A percentile compares a stretch with the other conserved stretches of the same genome.
phyloP scores from a whole-genome alignment of 2,888 invertebrate species.

The Dysmachus trigonus region DNA sequence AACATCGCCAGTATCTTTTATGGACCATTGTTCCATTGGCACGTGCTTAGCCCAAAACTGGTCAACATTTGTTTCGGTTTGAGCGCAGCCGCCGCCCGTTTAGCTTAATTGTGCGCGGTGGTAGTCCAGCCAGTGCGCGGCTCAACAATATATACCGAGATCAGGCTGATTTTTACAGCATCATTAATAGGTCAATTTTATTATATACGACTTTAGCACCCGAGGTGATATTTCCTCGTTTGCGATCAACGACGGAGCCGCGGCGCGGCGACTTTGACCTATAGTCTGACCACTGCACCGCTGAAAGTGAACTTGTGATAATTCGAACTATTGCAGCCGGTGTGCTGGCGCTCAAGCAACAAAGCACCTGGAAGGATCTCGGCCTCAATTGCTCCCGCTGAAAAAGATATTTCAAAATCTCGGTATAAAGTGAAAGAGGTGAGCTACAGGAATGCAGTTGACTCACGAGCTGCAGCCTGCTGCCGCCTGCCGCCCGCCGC shows the following conservation, averaged over 20 bases:
- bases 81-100: background rate
- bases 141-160: background rate
- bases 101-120: constrained; percentile 10
- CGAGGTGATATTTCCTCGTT: constrained; percentile 28
- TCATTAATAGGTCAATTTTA: constrained; percentile 25
- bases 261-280: constrained; percentile 25
- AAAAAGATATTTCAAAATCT: background rate
- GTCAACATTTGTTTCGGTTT: constrained; percentile 5
- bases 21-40: constrained; percentile 28
- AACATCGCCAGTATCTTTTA: constrained; percentile 27
- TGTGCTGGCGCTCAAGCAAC: background rate
- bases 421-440: background rate
- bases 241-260: background rate
- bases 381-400: background rate
- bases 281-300: background rate
- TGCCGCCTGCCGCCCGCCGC: background rate
- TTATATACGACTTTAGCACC: constrained; percentile 30
- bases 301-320: constrained; percentile 23
- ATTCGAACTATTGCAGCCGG: background rate
- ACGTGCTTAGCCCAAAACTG: constrained; percentile 21
- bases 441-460: background rate
- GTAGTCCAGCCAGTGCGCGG: background rate
- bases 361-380: background rate
- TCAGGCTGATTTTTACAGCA: background rate
- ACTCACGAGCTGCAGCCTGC: background rate